Evolutionary conservation across 2,113 vertebrate genomes (phyloP).

Genomic region (Alethe castanea): DNA sequence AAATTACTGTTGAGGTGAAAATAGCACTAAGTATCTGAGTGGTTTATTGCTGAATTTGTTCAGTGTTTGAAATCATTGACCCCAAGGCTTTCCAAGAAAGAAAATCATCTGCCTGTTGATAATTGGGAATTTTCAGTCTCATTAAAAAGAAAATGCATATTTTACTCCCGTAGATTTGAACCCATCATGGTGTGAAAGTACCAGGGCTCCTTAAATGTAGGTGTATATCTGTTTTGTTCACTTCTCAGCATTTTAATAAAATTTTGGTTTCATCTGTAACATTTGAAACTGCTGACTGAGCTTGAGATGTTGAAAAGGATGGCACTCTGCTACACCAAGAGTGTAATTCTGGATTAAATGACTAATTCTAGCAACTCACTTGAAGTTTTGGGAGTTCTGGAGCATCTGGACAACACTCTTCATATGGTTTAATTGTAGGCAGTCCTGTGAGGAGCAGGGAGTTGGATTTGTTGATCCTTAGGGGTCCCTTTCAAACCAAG

Average conservation of each 20-base stretch:
- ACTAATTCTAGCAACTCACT: background rate
- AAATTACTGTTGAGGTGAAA: background rate
- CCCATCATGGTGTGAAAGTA: fast-evolving
- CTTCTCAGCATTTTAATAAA: background rate
- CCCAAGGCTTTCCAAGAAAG: background rate
- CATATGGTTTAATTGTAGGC: background rate
- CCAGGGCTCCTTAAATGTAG: background rate
- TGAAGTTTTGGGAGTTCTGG: background rate
- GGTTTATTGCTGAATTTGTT: background rate
- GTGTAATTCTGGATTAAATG: background rate
- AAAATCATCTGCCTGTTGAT: background rate
- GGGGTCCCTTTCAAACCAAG: background rate
- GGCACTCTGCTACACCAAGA: background rate
- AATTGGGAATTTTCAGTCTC: background rate
- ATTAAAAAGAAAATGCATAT: background rate
- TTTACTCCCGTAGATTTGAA: background rate
- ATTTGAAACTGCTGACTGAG: background rate
- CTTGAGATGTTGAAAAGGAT: background rate
- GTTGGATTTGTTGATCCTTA: background rate
- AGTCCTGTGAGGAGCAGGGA: background rate
- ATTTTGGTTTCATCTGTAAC: background rate
- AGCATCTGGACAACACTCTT: background rate
- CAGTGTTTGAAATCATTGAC: background rate
- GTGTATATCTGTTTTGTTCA: background rate
- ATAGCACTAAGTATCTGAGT: background rate